Evolutionary conservation across 2,888 invertebrate genomes (phyloP), one percentile per base, ranked within the genome.

Genomic region (Sepioteuthis lessoniana): DNA sequence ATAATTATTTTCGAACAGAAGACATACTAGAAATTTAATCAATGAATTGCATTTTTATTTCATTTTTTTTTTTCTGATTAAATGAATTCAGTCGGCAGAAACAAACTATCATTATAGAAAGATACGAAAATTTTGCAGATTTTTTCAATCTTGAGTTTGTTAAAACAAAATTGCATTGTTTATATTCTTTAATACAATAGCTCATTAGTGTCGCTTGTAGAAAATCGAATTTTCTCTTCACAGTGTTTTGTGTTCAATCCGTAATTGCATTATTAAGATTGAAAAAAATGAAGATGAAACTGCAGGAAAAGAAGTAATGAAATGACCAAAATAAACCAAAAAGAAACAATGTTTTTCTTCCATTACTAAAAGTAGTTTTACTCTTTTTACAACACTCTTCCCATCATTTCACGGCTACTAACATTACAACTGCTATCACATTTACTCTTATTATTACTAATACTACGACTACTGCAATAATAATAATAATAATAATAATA

Each of bases 111-210:
- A 76, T 76, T 76, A 76, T n/a, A 76, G 16, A 76, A 13, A 76
- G 76, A 76, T 76, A 76, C n/a, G 76, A n/a, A 13, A n/a, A 76
- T 76, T n/a, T 76, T 16, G 35, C 19, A 10, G 16, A 76, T 16
- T 4, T n/a, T 10, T 76, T 35, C n/a, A n/a, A n/a, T n/a, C n/a
- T 76, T 76, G 35, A n/a, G n/a, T 76, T n/a, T 76, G 76, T 76
- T 76, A n/a, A 76, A 76, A 76, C 76, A 76, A n/a, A 76, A n/a
- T n/a, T 76, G n/a, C 76, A 76, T 76, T 76, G 76, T 76, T 76
- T 35, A 76, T n/a, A 76, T n/a, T 76, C 76, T 4, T 35, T 76
- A n/a, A 13, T 76, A n/a, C 76, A 76, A 76, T 76, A 76, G 25
- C 76, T 76, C 76, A 76, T 76, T 76, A 76, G 76, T 76, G 76